phyloP scores from a whole-genome alignment of 2,113 vertebrate species.

The Erpornis zantholeuca region DNA sequence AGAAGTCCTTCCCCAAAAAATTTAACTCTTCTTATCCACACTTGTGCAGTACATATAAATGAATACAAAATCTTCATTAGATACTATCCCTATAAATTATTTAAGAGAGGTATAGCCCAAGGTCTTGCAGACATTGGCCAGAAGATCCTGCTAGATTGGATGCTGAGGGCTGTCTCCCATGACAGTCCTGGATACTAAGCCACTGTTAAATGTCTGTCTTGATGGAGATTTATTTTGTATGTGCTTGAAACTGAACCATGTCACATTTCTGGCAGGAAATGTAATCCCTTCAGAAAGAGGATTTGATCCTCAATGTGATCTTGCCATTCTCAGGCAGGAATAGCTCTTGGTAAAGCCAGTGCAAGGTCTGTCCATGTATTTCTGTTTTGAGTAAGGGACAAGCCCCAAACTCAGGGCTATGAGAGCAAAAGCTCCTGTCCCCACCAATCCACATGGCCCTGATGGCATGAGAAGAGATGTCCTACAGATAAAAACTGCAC shows the following conservation, averaged over 20 bases:
- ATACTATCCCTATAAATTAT: not conserved
- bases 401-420: not conserved
- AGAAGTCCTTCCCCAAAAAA: not conserved
- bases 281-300: constrained; percentile 44
- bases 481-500: not conserved
- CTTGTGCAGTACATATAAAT: not conserved
- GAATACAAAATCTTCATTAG: not conserved
- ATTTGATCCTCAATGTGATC: constrained; percentile 39
- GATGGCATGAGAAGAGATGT: not conserved
- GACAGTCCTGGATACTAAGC: constrained; percentile 10
- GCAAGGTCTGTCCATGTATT: not conserved
- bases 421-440: not conserved
- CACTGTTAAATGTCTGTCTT: constrained; percentile 27
- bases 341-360: not conserved
- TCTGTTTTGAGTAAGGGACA: not conserved
- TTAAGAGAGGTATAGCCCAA: not conserved
- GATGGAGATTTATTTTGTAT: constrained; percentile 10
- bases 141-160: not conserved
- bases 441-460: not conserved
- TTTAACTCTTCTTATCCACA: not conserved
- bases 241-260: constrained; percentile 24
- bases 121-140: not conserved
- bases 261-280: constrained; percentile 40
- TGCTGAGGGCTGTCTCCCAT: not conserved
- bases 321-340: not conserved